These are phyloP conservation scores for Thymelicus acteon DNA, from an alignment of 2,888 invertebrate species.

Conservation along the genomic window DNA sequence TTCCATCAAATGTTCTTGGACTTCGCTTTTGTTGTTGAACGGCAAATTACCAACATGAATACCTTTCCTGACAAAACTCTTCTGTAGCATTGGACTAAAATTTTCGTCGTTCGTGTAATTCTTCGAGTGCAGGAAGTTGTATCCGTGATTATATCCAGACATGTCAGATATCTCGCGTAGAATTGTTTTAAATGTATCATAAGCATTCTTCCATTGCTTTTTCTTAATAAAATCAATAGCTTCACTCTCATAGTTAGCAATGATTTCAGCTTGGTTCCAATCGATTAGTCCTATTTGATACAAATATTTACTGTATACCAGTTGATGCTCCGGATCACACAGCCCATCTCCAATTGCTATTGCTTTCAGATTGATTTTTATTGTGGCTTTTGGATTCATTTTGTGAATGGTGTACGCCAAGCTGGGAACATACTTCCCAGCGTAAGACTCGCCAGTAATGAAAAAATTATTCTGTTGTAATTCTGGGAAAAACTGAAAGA, in stretches of 20 bases:
- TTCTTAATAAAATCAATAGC: conserved; percentile 85
- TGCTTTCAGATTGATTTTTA: conserved; percentile 90
- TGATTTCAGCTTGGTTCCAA: conserved; percentile 84
- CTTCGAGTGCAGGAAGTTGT: conserved; percentile 88
- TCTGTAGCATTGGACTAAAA: conserved; percentile 87
- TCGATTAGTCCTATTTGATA: conserved; percentile 91
- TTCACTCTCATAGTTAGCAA: conserved; percentile 86
- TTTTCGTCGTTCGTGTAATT: conserved; percentile 80
- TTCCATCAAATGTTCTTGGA: conserved; percentile 88
- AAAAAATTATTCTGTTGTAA: conserved; percentile 91
- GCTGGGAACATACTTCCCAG: conserved; percentile 91
- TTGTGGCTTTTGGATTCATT: conserved; percentile 85
- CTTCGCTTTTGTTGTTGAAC: conserved; percentile 85
- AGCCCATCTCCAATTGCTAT: conserved; percentile 92
- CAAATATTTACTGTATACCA: conserved; percentile 91
- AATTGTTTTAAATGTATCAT: conserved; percentile 67
- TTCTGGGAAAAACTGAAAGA: conserved; percentile 93
- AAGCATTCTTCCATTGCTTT: conserved; percentile 88
- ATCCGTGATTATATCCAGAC: conserved; percentile 91
- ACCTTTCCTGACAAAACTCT: conserved; percentile 86
- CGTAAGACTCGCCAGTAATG: conserved; percentile 96
- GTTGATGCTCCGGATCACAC: conserved; percentile 91
- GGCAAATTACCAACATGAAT: conserved; percentile 94
- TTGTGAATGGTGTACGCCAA: conserved; percentile 89
- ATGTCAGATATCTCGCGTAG: conserved; percentile 69